These are phyloP conservation scores for Tetramorium simillimum DNA, from an alignment of 1,140 invertebrate species.

Conservation along the genomic window DNA sequence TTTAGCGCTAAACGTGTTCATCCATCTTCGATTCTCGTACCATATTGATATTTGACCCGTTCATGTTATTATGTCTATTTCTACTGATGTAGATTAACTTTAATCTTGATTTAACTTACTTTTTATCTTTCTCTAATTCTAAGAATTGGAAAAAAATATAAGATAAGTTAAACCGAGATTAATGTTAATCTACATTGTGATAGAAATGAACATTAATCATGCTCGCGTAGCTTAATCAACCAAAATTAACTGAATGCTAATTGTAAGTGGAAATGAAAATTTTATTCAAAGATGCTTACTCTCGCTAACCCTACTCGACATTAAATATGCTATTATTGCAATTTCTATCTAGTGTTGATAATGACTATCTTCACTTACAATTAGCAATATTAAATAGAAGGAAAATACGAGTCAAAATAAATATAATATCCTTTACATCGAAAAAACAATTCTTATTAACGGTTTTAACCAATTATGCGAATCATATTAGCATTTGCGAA, in stretches of 20 bases:
- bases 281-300: neutral
- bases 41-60: slow-evolving; percentile 33
- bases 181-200: too few species aligned
- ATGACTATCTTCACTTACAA: neutral
- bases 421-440: neutral
- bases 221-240: slow-evolving; percentile 1
- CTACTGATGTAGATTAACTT: too few species aligned
- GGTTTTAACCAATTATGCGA: neutral
- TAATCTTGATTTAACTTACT: too few species aligned
- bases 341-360: neutral
- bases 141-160: too few species aligned
- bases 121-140: too few species aligned
- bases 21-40: slow-evolving; percentile 18
- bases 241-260: slow-evolving; percentile 31
- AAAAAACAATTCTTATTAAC: neutral
- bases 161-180: too few species aligned
- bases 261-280: slow-evolving; percentile 41
- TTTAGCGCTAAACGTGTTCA: slow-evolving; percentile 14
- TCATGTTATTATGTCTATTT: neutral
- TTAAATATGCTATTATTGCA: neutral
- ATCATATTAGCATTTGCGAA: neutral
- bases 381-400: neutral
- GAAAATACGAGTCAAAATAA: neutral
- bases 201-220: slow-evolving; percentile 28
- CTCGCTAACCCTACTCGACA: neutral